Evolutionary conservation across 2,888 invertebrate species (phyloP), one percentile per base, ranked within the genome.

Genomic region (Drepanosiphum platanoidis): DNA sequence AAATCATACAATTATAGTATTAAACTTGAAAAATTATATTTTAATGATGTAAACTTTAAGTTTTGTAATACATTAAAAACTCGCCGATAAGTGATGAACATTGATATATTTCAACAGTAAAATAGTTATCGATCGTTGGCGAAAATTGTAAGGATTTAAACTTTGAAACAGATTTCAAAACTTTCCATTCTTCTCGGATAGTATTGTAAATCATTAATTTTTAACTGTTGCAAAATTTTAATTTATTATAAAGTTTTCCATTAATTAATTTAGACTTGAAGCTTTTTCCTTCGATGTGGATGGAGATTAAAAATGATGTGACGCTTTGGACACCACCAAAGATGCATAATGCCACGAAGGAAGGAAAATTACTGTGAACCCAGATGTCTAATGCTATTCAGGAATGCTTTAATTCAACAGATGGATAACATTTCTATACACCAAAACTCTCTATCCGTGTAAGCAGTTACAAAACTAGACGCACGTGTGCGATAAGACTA

Each of bases 401-500:
- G 7, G 22, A 34, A 22, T 42, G 27, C 42, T 66, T 42, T 66
- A 42, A 32, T 52, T 27, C 15, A 32, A 80, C 46, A 46, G 1
- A 70, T 30, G 52, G 36, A n/a, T n/a, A 58, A 75, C 52, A 32
- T 68, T 34, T 36, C 15, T 18, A 34, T 34, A 46, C 18, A 27
- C 27, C 34, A 27, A 52, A 34, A 46, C n/a, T 78, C 42, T 58
- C 8, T 3, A 61, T 70, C 36, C 22, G 27, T 22, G 27, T 18
- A 3, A 70, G 36, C 27, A 58, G 2, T 30, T 58, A 3, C 18
- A 18, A 70, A 68, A 70, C 52, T 39, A 80, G 22, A 27, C 11
- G 36, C 27, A 70, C 36, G 68, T n/a, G 46, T 79, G 34, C n/a
- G 13, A 70, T 52, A 80, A 80, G 80, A 68, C 58, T 42, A 42